A percentile compares a stretch with the other conserved stretches of the same genome.
Conservation (phyloP, 2,888 invertebrate species). For the Conops quadrifasciatus region DNA sequence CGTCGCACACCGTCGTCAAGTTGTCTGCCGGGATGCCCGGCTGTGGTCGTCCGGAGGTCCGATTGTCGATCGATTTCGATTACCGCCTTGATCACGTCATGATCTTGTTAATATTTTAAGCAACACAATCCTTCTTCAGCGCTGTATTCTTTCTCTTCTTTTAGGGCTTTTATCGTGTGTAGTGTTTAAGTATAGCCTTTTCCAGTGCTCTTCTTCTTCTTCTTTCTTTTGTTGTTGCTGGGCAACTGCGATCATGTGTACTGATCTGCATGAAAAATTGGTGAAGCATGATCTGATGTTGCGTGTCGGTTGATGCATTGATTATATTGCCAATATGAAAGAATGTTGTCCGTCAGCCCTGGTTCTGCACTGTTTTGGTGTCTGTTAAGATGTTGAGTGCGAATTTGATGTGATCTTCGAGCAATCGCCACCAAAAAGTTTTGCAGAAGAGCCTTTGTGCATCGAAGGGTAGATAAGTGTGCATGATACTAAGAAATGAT, state of each 20-base stretch:
- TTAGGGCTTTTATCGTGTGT: not conserved
- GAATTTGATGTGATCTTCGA: not conserved
- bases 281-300: constrained; percentile 26
- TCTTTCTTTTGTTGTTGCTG: too few relatives aligned
- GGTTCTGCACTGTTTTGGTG: not conserved
- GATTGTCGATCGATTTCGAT: not conserved
- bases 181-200: not conserved
- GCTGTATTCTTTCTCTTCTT: not conserved
- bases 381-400: constrained; percentile 1
- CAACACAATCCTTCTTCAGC: constrained; percentile 28
- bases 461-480: too few relatives aligned
- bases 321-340: constrained; percentile 30
- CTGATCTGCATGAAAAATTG: constrained; percentile 27
- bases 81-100: constrained; percentile 22
- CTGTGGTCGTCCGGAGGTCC: not conserved
- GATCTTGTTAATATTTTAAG: constrained; percentile 34
- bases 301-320: constrained; percentile 30
- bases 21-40: constrained; percentile 11
- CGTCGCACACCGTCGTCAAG: constrained; percentile 26
- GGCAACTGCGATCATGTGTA: constrained; percentile 13
- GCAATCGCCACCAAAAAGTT: not conserved
- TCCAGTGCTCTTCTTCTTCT: constrained; percentile 3
- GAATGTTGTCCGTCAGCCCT: constrained; percentile 6
- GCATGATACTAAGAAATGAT: not conserved
- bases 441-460: not conserved